Conservation (phyloP, 1,140 invertebrate genomes). For the Ericerus pela region DNA sequence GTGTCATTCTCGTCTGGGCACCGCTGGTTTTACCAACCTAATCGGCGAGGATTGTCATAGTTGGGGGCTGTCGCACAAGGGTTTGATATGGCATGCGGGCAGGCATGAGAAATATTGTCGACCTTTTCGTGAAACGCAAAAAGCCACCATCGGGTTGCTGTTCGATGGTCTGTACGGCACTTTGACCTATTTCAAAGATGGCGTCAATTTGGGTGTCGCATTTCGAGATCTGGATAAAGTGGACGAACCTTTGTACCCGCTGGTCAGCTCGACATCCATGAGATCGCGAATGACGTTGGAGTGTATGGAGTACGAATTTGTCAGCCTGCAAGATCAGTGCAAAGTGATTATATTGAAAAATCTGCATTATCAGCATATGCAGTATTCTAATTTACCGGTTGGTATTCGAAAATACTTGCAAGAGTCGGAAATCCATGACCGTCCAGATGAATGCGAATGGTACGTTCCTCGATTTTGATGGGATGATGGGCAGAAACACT, state of each 20-base stretch:
- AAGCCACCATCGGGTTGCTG: slow-evolving; percentile 46
- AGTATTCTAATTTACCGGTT: slow-evolving; percentile 34
- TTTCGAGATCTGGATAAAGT: slow-evolving; percentile 39
- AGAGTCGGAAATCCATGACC: slow-evolving; percentile 22
- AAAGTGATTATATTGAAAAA: slow-evolving; percentile 37
- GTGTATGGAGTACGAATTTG: slow-evolving; percentile 41
- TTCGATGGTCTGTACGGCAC: slow-evolving; percentile 53
- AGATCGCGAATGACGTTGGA: slow-evolving; percentile 55
- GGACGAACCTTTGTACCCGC: slow-evolving; percentile 49
- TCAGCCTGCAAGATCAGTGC: slow-evolving; percentile 49
- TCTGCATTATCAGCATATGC: slow-evolving; percentile 31
- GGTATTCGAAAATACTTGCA: slow-evolving; percentile 35
- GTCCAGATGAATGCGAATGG: neutral
- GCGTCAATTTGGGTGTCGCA: slow-evolving; percentile 42
- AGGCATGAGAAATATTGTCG: slow-evolving; percentile 43
- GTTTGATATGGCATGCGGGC: slow-evolving; percentile 51
- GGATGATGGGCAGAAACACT: too few relatives aligned
- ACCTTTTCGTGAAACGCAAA: slow-evolving; percentile 51
- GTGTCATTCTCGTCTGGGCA: slow-evolving; percentile 42
- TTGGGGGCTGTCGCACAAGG: slow-evolving; percentile 61
- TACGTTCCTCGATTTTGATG: neutral
- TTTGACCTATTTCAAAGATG: slow-evolving; percentile 57
- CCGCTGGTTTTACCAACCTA: slow-evolving; percentile 49
- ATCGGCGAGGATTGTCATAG: slow-evolving; percentile 52
- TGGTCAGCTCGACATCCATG: slow-evolving; percentile 54